Evolutionary conservation across 2,888 invertebrate genomes (phyloP).

Genomic region (Nebria brevicollis): DNA sequence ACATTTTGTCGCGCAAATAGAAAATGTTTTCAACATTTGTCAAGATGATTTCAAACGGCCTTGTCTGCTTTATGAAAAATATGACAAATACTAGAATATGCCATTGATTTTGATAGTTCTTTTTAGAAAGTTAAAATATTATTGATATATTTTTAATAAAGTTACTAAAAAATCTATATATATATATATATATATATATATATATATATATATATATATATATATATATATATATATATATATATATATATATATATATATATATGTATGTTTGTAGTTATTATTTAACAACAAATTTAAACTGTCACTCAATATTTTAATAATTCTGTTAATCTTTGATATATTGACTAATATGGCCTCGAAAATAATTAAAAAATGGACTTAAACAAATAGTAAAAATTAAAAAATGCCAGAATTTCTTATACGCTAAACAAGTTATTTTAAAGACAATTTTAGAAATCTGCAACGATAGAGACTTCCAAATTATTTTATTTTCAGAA

Average conservation of each 20-base stretch:
- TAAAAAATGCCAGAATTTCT: too few species aligned
- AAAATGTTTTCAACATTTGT: neutral
- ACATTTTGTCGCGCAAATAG: neutral
- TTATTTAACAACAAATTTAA: neutral
- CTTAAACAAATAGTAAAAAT: too few species aligned
- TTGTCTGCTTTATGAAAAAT: slow-evolving; percentile 19
- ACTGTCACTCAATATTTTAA: neutral
- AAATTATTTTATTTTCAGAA: too few species aligned
- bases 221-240: too few species aligned
- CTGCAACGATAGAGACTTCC: too few species aligned
- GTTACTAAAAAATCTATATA: neutral
- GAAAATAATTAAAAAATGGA: neutral
- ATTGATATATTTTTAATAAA: neutral
- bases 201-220: too few species aligned
- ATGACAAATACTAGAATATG: slow-evolving; percentile 21
- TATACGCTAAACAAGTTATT: too few species aligned
- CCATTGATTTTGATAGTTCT: slow-evolving; percentile 3
- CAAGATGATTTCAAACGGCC: slow-evolving; percentile 10
- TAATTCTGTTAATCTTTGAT: neutral
- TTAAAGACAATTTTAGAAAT: too few species aligned
- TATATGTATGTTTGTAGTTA: too few species aligned
- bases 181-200: too few species aligned
- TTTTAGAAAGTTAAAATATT: neutral
- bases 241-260: too few species aligned
- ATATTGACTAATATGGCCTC: neutral